Percentiles rank a stretch among this genome's conserved stretches.
Conservation (phyloP, 2,797 vertebrate species). For the Lateolabrax maculatus region DNA sequence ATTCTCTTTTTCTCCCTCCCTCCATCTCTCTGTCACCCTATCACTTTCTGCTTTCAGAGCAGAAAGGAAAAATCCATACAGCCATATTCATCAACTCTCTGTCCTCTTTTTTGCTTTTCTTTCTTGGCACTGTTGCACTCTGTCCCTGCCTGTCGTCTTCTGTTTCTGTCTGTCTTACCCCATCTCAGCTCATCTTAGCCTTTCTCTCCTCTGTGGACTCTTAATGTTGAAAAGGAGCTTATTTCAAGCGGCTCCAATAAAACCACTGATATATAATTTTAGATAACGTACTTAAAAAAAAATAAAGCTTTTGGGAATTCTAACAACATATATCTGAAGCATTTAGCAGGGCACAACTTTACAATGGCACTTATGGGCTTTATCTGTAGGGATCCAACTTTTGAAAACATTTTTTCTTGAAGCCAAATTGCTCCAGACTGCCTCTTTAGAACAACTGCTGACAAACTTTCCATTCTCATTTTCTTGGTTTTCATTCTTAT, state of each 20-base stretch:
- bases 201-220: slow-evolving; percentile 3
- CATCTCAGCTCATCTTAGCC: slow-evolving; percentile 7
- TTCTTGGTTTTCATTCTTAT: background rate
- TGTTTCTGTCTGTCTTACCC: slow-evolving; percentile 4
- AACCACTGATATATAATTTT: slow-evolving; percentile 41
- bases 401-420: slow-evolving; percentile 7
- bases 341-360: slow-evolving; percentile 20
- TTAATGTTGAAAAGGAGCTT: too few relatives aligned
- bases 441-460: background rate
- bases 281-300: slow-evolving; percentile 43
- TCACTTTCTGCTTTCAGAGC: slow-evolving; percentile 28
- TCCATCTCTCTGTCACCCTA: slow-evolving; percentile 31
- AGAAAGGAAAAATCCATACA: slow-evolving; percentile 32
- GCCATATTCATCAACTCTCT: slow-evolving; percentile 42
- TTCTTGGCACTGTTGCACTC: background rate
- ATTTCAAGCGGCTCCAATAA: slow-evolving; percentile 47
- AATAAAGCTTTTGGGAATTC: slow-evolving; percentile 20
- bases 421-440: background rate
- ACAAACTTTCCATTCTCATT: background rate
- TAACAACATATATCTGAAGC: background rate
- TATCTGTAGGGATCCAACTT: slow-evolving; percentile 3
- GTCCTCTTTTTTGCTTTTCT: slow-evolving; percentile 16
- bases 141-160: slow-evolving; percentile 13
- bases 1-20: background rate
- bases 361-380: background rate